Conservation (phyloP, 2,113 vertebrate genomes). For the Campylorhamphus procurvoides region DNA sequence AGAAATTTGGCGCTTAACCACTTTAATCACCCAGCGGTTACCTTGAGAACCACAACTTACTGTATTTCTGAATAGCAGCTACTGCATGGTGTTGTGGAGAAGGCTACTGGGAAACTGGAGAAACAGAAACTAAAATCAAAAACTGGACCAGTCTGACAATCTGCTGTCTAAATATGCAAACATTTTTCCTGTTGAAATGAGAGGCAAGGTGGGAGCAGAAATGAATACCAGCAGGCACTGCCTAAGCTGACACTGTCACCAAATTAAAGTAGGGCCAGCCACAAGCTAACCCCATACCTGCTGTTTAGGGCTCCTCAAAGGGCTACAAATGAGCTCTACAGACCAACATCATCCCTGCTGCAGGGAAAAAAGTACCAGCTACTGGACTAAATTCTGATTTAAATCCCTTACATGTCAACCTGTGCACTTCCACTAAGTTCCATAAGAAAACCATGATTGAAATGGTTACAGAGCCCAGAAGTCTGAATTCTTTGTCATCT, state of each 20-base stretch:
- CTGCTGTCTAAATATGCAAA: rapidly evolving
- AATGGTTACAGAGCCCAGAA: not conserved
- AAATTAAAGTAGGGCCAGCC: not conserved
- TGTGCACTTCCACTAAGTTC: not conserved
- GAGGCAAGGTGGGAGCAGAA: not conserved
- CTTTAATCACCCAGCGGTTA: not conserved
- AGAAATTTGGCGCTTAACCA: not conserved
- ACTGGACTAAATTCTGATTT: not conserved
- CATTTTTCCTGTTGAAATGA: not conserved
- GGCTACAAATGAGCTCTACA: not conserved
- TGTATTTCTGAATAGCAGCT: not conserved
- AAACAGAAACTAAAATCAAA: not conserved
- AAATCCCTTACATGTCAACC: not conserved
- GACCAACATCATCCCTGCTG: rapidly evolving
- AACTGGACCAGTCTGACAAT: not conserved
- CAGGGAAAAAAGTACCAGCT: not conserved
- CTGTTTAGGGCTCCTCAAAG: not conserved
- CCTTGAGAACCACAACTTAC: not conserved
- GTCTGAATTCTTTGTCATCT: not conserved
- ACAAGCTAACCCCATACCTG: not conserved
- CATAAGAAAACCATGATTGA: not conserved
- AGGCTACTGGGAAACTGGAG: not conserved
- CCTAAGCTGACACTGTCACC: not conserved
- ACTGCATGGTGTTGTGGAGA: not conserved
- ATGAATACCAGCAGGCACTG: not conserved